Conservation (phyloP, 2,797 vertebrate species). For the Danio choprae region DNA sequence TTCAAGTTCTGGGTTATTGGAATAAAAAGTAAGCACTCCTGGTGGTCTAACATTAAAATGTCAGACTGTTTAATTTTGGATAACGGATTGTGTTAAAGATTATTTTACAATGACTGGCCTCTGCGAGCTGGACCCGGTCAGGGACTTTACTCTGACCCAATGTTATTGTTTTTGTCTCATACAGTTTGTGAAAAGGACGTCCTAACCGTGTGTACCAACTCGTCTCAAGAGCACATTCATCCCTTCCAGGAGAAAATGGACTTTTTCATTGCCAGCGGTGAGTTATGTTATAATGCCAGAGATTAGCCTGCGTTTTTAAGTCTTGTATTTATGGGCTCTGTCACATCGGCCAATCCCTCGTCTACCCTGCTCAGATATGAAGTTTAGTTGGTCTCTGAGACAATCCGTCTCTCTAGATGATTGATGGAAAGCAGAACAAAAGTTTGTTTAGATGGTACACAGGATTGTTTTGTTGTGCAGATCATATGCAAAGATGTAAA, state of each 20-base stretch:
- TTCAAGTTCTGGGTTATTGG: conserved; percentile 3
- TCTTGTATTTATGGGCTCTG: conserved; percentile 14
- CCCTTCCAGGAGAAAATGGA: conserved; percentile 94
- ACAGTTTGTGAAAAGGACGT: conserved; percentile 89
- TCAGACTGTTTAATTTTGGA: conserved; percentile 21
- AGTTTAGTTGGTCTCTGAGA: conserved; percentile 15
- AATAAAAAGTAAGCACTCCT: conserved; percentile 13
- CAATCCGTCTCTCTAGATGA: conserved; percentile 1
- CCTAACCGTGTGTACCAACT: conserved; percentile 83
- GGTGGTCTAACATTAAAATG: conserved; percentile 28
- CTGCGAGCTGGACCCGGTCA: conserved; percentile 8
- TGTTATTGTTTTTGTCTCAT: conserved; percentile 60
- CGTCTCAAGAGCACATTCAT: conserved; percentile 88
- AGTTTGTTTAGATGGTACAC: conserved; percentile 29
- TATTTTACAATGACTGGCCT: conserved; percentile 20
- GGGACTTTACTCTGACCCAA: conserved; percentile 24
- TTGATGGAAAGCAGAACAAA: conserved; percentile 27
- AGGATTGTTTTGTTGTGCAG: conserved; percentile 24
- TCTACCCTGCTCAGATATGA: conserved; percentile 24
- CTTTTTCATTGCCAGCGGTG: conserved; percentile 87
- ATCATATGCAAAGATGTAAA: conserved; percentile 25
- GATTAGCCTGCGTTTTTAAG: conserved; percentile 13
- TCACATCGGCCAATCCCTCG: conserved; percentile 16
- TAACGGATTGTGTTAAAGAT: conserved; percentile 27
- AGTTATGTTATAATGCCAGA: conserved; percentile 49